Conservation (phyloP, 2,113 vertebrate genomes). For the Hemiscyllium ocellatum region DNA sequence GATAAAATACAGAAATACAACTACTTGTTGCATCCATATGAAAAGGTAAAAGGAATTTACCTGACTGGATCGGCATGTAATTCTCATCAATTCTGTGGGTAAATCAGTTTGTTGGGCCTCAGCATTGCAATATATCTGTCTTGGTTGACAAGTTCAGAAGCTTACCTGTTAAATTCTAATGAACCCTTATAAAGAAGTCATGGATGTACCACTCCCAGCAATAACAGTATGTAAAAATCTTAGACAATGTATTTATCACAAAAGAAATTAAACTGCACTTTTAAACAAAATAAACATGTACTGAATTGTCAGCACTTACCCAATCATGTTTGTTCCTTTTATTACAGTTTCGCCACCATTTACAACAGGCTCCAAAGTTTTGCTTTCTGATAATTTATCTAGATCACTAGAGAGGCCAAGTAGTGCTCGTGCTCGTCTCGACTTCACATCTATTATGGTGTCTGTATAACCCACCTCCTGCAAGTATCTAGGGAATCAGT, state of each 20-base stretch:
- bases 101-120: not conserved
- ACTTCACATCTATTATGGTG: conserved; percentile 91
- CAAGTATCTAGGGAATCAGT: conserved; percentile 68
- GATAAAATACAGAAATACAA: not conserved
- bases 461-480: conserved; percentile 94
- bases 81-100: not conserved
- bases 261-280: not conserved
- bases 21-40: not conserved
- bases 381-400: conserved; percentile 64
- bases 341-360: conserved; percentile 79
- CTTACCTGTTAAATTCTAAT: not conserved
- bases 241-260: not conserved
- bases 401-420: conserved; percentile 77
- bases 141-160: not conserved
- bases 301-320: conserved; percentile 56
- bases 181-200: not conserved
- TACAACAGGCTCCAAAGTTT: conserved; percentile 74
- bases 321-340: conserved; percentile 73
- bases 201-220: not conserved
- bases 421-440: conserved; percentile 79
- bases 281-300: not conserved
- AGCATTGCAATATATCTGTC: not conserved
- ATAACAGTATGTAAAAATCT: not conserved
- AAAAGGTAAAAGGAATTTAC: not conserved
- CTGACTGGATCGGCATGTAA: not conserved